Evolutionary conservation across 2,797 vertebrate genomes (phyloP), one percentile per base, ranked within the genome.

Genomic region (Enteromius unitaeniatus): DNA sequence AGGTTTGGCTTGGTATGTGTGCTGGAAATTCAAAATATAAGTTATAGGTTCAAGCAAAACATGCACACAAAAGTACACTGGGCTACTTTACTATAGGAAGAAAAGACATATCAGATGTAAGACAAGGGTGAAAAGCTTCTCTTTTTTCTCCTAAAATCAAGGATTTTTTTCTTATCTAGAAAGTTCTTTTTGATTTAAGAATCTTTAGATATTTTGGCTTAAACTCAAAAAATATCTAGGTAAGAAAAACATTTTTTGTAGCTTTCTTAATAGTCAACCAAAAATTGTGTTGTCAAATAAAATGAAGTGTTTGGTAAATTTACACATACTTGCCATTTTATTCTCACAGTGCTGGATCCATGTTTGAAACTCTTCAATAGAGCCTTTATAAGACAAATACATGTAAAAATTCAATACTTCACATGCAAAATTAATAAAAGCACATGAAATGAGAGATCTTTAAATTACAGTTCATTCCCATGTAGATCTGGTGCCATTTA

Each of bases 321-420:
- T 55, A 68, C 58, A 92, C 97, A 96, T 93, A 99, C 98, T 91
- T 0, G 87, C 93, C 90, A 97, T 91, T 83, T 90, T 93, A 90
- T 97, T 97, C 87, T 97, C 95, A 91, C 97, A 99, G 42, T 89
- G 95, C 89, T 95, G 94, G 89, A 98, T 96, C 98, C 98, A 99
- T 85, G 93, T 67, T 87, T 93, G 90, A 92, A 97, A 98, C 7
- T 92, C 90, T 87, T 93, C 89, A 88, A 95, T 94, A 75, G 95
- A 91, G 91, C 85, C 98, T 99, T 93, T n/a, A 88, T 40, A 75
- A 82, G 47, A 73, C 4, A 78, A 74, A 73, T 10, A 8, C 49
- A n/a, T 62, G 21, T 62, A 5, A 74, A 51, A 60, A 72, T 82
- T 9, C 8, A 37, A 7, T 9, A 42, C 34, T 74, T 34, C 8